phyloP scores from a whole-genome alignment of 2,113 vertebrate species.

The Chaetops frenatus region DNA sequence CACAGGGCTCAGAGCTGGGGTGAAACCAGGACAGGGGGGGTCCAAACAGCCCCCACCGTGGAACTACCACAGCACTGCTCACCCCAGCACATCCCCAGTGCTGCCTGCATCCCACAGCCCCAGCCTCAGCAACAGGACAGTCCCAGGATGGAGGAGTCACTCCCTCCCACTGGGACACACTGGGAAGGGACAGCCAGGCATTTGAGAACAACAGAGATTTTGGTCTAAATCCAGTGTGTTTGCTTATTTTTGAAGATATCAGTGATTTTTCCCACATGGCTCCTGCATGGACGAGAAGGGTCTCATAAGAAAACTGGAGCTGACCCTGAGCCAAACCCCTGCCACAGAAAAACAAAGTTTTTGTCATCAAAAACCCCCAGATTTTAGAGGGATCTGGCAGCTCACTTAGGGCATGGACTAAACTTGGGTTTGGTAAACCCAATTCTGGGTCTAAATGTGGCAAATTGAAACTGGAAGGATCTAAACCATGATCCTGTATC shows the following conservation, averaged over 20 bases:
- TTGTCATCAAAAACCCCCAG: background rate
- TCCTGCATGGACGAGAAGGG: background rate
- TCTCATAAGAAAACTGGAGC: background rate
- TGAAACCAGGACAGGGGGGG: background rate
- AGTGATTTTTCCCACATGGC: background rate
- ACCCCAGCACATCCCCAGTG: fast-evolving
- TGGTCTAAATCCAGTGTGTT: background rate
- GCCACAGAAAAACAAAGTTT: background rate
- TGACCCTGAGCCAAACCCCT: background rate
- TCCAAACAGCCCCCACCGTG: background rate
- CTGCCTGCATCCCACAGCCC: background rate
- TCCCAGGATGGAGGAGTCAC: background rate
- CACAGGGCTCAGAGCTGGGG: fast-evolving
- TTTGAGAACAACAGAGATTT: background rate
- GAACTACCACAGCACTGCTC: background rate
- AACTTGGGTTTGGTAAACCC: background rate
- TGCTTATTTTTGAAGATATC: background rate
- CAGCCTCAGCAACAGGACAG: background rate
- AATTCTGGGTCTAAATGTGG: background rate
- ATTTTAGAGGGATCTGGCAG: background rate
- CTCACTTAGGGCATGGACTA: background rate
- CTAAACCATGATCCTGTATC: background rate
- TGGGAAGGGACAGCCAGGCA: background rate
- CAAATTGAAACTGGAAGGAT: background rate
- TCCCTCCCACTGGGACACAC: background rate